Evolutionary conservation across 2,888 invertebrate species (phyloP), one percentile per base, ranked within the genome.

Genomic region (Idaea biselata): DNA sequence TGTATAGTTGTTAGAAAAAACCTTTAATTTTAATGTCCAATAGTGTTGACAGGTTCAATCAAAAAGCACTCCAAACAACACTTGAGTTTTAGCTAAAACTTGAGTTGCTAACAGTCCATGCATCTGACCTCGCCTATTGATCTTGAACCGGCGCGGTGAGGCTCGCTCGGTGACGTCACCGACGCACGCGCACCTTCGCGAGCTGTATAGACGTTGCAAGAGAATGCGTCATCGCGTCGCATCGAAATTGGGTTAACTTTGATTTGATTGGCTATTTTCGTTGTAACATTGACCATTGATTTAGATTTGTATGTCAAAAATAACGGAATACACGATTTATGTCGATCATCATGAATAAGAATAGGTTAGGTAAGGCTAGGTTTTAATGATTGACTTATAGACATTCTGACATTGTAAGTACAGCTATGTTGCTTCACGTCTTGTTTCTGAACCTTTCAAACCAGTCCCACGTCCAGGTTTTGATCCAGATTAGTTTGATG

Each of bases 141-240:
- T 89, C 89, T 89, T 90, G 89, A 89, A 87, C 86, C 84, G 84
- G 72, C 75, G 73, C 70, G 72, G 71, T 68, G 64, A 68, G 69
- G 71, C 65, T 66, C 58, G 32, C 60, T 59, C 16, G 73, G 63
- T 83, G 82, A 83, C 81, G 85, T 83, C 82, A 83, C 18, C 67
- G 32, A 71, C 73, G 71, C 71, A 68, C 67, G 70, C 76, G 73
- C 75, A 69, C 66, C 74, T 69, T 69, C 60, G 55, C 17, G 16
- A 16, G 55, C 55, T 17, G 55, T 44, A 8, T 44, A 11, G 6
- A 44, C 16, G 56, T 56, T 18, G 18, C 56, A 17, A 18, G 17
- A 18, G 16, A 14, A 56, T 56, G 56, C 56, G 56, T 56, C 56
- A 56, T 56, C 56, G 11, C 44, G 14, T 44, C 44, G 11, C 44